phyloP scores from a whole-genome alignment of 2,797 vertebrate species.

The Diglossa cyanea region DNA sequence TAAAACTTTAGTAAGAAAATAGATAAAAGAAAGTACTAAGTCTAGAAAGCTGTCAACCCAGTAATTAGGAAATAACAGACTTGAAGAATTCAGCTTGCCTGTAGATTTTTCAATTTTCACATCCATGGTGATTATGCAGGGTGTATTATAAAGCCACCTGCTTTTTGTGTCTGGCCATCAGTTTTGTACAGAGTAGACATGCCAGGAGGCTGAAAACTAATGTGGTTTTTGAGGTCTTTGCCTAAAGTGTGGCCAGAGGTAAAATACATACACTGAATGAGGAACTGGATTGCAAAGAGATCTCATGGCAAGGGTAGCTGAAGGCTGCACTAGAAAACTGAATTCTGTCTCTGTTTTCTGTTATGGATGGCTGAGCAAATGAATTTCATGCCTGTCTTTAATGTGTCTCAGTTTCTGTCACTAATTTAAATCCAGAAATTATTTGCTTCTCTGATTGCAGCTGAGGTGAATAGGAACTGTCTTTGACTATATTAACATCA shows the following conservation, averaged over 20 bases:
- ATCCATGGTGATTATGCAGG: neutral
- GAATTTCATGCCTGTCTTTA: neutral
- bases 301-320: neutral
- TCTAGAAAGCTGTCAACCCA: neutral
- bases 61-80: neutral
- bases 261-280: neutral
- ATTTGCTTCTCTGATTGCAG: neutral
- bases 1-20: neutral
- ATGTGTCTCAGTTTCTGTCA: neutral
- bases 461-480: neutral
- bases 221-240: neutral
- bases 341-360: neutral
- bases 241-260: neutral
- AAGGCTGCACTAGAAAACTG: neutral
- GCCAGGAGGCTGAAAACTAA: neutral
- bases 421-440: neutral
- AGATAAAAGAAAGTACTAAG: neutral
- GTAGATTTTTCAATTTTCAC: neutral
- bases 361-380: neutral
- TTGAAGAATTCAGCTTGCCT: neutral
- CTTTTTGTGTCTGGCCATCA: neutral
- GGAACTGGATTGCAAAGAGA: neutral
- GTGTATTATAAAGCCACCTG: neutral
- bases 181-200: neutral
- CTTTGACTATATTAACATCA: neutral